Base-by-base conservation (phyloP, 1,140 invertebrate species). In the Drosophila novamexicana region DNA sequence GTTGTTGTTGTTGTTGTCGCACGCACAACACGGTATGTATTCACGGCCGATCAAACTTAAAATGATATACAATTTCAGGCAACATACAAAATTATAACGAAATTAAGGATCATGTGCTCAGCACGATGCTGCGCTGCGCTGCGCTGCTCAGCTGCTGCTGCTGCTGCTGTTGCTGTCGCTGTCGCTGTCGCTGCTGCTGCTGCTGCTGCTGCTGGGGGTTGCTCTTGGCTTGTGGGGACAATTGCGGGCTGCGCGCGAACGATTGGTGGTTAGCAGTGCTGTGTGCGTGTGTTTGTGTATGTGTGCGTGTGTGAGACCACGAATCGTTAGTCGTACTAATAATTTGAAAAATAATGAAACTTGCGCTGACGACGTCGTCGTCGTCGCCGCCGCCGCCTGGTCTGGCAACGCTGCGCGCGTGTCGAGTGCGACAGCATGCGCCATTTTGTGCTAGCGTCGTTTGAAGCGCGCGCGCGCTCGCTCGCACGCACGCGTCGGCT, bases 31-130 rank as follows among this genome's bases (percentile, higher is more conserved):
- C 74, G 76, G 82, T 91, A 92, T 91, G 84, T 91, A 92, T 91
- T 91, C 91, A 83, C 91, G 83, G 91, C 86, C 91, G 91, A 92
- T 92, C 91, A 92, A 91, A 92, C 83, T 92, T 91, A 91, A 92
- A 92, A 92, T 92, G 91, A 92, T 92, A 91, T 92, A 91, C 85
- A 78, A 91, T 91, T 91, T 86, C 84, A 86, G 74, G 69, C 90
- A 91, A 88, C 90, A 90, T 89, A 89, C 81, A 91, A 91, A 92
- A 92, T 88, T 90, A 92, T 92, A 92, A 92, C 91, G 83, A 92
- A 92, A 92, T 92, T 92, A 92, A 92, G 91, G 91, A 92, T 92
- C 91, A 92, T 92, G 91, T 90, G 91, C 89, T 83, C 82, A 58
- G 58, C 42, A 73, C 70, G 66, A 45, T 68, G 71, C 47, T 49